These are phyloP conservation scores for Hirtodrosophila confusa DNA, from an alignment of 2,888 invertebrate genomes.

Conservation along the genomic window DNA sequence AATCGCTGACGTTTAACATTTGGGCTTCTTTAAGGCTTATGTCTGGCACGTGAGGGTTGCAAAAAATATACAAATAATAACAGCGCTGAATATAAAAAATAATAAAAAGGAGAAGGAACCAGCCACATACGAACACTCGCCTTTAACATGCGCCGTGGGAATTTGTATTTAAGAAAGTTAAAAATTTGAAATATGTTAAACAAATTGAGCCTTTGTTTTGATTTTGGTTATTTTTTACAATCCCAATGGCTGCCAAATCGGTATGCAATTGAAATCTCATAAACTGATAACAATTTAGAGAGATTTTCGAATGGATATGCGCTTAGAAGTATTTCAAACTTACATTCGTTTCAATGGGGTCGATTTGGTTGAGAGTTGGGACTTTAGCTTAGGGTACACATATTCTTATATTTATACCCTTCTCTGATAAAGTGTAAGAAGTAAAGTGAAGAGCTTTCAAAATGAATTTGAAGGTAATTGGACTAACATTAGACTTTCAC, in stretches of 20 bases:
- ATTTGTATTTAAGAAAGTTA: constrained; percentile 27
- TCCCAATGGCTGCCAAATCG: constrained; percentile 18
- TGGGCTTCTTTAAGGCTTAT: constrained; percentile 55
- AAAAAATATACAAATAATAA: constrained; percentile 1
- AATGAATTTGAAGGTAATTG: too few species aligned
- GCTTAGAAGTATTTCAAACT: too few species aligned
- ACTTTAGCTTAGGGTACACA: too few species aligned
- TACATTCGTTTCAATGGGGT: too few species aligned
- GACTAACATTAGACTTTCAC: too few species aligned
- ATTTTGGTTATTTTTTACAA: constrained; percentile 27
- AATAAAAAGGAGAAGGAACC: constrained; percentile 10
- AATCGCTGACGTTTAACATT: constrained; percentile 76
- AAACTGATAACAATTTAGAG: constrained; percentile 16
- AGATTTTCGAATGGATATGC: background rate
- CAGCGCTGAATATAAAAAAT: background rate
- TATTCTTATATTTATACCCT: too few species aligned
- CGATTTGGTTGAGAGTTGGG: too few species aligned
- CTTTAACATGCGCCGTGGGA: constrained; percentile 37
- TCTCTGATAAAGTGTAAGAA: too few species aligned
- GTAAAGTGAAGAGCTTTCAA: too few species aligned
- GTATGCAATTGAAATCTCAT: constrained; percentile 1
- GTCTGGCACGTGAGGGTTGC: constrained; percentile 59
- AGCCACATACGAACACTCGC: constrained; percentile 29
- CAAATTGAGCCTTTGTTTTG: constrained; percentile 39
- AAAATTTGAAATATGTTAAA: constrained; percentile 32